Percentiles rank a stretch among this genome's conserved stretches.
Evolutionary conservation across 2,113 vertebrate species (phyloP).

Genomic region (Crocuta crocuta): DNA sequence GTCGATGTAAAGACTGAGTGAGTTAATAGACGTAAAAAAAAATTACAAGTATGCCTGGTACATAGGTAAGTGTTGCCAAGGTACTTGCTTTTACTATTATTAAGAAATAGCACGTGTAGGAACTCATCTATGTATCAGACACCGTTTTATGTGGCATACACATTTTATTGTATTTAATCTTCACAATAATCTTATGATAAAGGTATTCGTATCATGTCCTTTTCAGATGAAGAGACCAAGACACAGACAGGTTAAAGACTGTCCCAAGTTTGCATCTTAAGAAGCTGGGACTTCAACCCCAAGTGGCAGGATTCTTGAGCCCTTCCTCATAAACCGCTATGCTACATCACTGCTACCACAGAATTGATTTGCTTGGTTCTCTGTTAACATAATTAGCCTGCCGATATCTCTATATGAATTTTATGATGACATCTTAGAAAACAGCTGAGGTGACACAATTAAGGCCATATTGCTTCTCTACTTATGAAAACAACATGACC

Average conservation of each 20-base stretch:
- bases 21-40: not conserved
- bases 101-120: not conserved
- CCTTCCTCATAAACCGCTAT: not conserved
- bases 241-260: not conserved
- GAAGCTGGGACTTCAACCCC: not conserved
- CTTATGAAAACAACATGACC: not conserved
- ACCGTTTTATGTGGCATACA: not conserved
- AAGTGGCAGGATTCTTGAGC: not conserved
- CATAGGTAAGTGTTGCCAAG: not conserved
- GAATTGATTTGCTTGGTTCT: not conserved
- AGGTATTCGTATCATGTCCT: not conserved
- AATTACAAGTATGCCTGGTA: not conserved
- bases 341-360: not conserved
- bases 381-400: not conserved
- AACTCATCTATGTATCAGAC: not conserved
- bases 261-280: not conserved
- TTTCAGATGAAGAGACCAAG: not conserved
- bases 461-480: not conserved
- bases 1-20: not conserved
- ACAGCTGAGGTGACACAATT: not conserved
- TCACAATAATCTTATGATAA: not conserved
- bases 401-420: too few species aligned
- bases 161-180: not conserved
- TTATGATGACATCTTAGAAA: not conserved
- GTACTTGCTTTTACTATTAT: not conserved